Evolutionary conservation across 1,140 invertebrate genomes (phyloP).

Genomic region (Steinernema feltiae): DNA sequence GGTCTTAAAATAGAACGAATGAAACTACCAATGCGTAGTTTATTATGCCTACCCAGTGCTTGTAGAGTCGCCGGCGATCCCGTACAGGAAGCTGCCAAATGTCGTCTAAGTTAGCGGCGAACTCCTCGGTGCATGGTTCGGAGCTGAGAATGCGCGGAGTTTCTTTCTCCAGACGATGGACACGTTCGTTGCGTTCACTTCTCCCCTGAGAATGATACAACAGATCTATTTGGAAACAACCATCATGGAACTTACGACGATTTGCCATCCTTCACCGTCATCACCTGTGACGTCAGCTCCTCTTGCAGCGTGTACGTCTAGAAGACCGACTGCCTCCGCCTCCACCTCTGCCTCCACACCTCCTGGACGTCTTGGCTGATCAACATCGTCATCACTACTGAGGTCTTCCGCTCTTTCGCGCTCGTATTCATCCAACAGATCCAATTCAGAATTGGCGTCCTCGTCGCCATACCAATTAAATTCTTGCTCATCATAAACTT

Average conservation of each 20-base stretch:
- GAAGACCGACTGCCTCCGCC: too few species aligned
- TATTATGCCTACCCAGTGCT: constrained; percentile 48
- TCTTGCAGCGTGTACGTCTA: too few species aligned
- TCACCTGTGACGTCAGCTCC: background rate
- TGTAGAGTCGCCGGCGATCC: constrained; percentile 58
- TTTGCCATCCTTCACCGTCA: background rate
- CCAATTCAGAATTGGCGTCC: background rate
- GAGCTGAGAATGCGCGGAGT: background rate
- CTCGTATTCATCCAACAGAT: background rate
- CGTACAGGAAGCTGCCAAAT: constrained; percentile 48
- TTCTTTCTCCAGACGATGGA: background rate
- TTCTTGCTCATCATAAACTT: background rate
- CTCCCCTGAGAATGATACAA: too few species aligned
- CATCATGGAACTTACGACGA: too few species aligned
- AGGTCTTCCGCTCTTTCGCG: background rate
- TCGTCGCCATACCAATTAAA: background rate
- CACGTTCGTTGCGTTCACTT: too few species aligned
- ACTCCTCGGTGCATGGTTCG: constrained; percentile 30
- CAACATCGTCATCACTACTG: background rate
- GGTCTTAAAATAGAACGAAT: background rate
- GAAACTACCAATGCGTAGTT: background rate
- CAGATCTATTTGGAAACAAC: too few species aligned
- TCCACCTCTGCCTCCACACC: background rate
- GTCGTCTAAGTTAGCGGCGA: constrained; percentile 32
- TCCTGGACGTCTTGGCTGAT: background rate